A percentile compares a stretch with the other conserved stretches of the same genome.
phyloP scores from a whole-genome alignment of 35 echinoderm and acorn worm genomes.

The Ptychodera flava region DNA sequence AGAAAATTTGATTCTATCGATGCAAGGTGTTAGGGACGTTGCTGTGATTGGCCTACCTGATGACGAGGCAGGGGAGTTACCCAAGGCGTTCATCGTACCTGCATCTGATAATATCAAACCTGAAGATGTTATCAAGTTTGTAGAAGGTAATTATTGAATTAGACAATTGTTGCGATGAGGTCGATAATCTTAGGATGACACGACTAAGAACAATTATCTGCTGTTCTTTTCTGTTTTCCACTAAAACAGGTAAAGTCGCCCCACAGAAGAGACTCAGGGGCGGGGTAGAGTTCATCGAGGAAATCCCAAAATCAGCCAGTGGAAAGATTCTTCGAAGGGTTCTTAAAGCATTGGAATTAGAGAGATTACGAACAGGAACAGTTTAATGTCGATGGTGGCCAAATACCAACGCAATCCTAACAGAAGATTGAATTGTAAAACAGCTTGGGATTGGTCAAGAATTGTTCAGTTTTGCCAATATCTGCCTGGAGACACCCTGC shows the following conservation, averaged over 20 bases:
- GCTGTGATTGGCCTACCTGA: constrained; percentile 63
- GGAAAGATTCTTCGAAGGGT: constrained; percentile 52
- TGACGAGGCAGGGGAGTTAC: constrained; percentile 59
- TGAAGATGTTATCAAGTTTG: constrained; percentile 32
- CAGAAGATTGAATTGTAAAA: no score
- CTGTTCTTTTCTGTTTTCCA: neutral
- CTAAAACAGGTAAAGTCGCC: constrained; percentile 29
- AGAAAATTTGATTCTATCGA: constrained; percentile 31
- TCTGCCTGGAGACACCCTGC: no score
- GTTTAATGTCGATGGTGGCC: no score
- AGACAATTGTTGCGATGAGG: no score
- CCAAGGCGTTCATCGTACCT: constrained; percentile 40
- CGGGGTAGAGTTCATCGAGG: constrained; percentile 42
- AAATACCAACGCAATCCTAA: no score
- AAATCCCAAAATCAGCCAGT: constrained; percentile 49
- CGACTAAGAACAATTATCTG: no score
- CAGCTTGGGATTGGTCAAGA: no score
- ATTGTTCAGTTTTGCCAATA: no score
- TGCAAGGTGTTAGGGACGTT: constrained; percentile 32
- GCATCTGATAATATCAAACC: constrained; percentile 21
- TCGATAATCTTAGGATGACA: no score
- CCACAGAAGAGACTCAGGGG: constrained; percentile 48
- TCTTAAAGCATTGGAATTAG: constrained; percentile 18
- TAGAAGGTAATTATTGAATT: constrained; percentile 37
- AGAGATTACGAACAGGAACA: no score